These are phyloP conservation scores for Euphydryas editha DNA, from an alignment of 2,888 invertebrate genomes.

Conservation along the genomic window DNA sequence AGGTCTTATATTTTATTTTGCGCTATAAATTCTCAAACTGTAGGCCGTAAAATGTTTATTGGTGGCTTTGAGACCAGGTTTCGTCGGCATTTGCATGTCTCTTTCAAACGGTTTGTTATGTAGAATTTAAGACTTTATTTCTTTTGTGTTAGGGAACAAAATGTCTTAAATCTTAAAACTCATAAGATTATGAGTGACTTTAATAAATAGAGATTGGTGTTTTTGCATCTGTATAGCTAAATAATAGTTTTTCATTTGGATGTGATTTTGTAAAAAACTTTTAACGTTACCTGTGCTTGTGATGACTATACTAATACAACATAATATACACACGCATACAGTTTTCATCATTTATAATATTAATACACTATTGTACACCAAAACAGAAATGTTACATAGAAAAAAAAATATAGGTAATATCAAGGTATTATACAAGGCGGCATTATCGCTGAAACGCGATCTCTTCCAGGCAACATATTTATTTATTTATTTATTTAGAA, in stretches of 20 bases:
- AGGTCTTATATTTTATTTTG: slow-evolving; percentile 43
- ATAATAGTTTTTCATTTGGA: background rate
- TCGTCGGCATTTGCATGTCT: slow-evolving; percentile 20
- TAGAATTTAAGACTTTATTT: background rate
- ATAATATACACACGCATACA: no score
- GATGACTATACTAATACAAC: no score
- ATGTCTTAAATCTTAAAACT: background rate
- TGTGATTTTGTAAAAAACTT: no score
- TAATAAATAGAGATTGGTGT: background rate
- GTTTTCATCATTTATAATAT: no score
- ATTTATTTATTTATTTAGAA: no score
- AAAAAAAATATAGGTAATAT: no score
- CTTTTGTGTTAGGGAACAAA: background rate
- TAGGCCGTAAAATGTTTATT: slow-evolving; percentile 39
- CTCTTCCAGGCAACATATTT: no score
- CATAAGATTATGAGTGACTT: background rate
- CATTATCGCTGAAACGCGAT: no score
- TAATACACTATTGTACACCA: no score
- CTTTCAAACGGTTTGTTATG: background rate
- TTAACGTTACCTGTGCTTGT: no score
- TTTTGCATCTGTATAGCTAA: background rate
- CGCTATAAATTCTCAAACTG: slow-evolving; percentile 41
- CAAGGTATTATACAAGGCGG: no score
- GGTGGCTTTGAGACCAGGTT: slow-evolving; percentile 29
- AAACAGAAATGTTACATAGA: no score